Conservation (phyloP, 2,888 invertebrate genomes). For the Lasiommata megera region DNA sequence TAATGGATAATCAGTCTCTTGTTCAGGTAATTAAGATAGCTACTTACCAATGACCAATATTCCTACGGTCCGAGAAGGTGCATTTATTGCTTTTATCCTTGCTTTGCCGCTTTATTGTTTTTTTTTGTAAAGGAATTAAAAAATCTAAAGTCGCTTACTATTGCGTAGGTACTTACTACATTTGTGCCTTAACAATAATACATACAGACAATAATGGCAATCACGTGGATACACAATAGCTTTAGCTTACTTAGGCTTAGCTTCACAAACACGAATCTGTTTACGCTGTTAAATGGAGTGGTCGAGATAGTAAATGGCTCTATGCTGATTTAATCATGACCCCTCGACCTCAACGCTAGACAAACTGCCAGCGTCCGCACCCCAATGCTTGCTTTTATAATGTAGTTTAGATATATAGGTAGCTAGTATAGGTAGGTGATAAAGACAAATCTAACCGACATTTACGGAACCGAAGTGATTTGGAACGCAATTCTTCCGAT, state of each 20-base stretch:
- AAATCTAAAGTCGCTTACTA: too few relatives aligned
- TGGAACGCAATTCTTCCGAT: slow-evolving; percentile 48
- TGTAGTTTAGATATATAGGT: too few relatives aligned
- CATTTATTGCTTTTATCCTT: too few relatives aligned
- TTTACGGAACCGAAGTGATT: slow-evolving; percentile 53
- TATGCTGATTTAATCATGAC: background rate
- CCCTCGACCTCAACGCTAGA: background rate
- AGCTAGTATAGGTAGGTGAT: background rate
- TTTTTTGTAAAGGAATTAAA: too few relatives aligned
- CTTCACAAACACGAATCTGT: slow-evolving; percentile 1
- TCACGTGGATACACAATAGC: slow-evolving; percentile 7
- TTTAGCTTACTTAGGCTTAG: background rate
- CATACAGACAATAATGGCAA: background rate
- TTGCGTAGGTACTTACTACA: too few relatives aligned
- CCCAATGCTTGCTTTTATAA: background rate
- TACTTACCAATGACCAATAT: too few relatives aligned
- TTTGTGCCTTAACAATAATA: too few relatives aligned
- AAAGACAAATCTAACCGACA: slow-evolving; percentile 54
- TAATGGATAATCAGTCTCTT: too few relatives aligned
- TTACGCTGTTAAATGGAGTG: slow-evolving; percentile 2
- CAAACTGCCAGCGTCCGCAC: background rate
- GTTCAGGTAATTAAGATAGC: too few relatives aligned
- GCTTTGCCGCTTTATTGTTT: too few relatives aligned
- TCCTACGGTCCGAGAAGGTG: too few relatives aligned
- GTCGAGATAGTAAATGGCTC: background rate